Conservation (phyloP, 2,888 invertebrate species). For the Lochmaea crataegi region DNA sequence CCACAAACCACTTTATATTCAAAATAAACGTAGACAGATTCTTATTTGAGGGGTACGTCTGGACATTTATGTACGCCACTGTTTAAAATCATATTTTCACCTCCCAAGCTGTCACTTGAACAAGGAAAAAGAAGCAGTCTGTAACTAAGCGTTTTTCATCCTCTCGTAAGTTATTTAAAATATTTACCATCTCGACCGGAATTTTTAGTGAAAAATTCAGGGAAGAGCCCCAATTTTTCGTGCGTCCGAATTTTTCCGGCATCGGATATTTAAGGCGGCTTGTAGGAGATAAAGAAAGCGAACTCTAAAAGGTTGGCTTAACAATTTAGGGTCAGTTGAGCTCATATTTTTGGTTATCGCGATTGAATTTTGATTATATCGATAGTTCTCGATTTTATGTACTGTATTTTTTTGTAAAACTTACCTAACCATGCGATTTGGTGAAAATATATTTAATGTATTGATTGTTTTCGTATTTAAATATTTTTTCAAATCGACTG, state of each 20-base stretch:
- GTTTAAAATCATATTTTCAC: slow-evolving; percentile 5
- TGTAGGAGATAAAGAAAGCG: slow-evolving; percentile 24
- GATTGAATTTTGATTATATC: slow-evolving; percentile 33
- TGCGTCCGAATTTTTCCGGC: slow-evolving; percentile 12
- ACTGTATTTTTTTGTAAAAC: too few relatives aligned
- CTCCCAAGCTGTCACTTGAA: background rate
- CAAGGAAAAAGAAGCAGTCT: background rate
- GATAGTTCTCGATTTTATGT: slow-evolving; percentile 24
- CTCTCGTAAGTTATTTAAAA: slow-evolving; percentile 25
- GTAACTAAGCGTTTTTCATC: slow-evolving; percentile 14
- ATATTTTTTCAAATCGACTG: too few relatives aligned
- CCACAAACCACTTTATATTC: too few relatives aligned
- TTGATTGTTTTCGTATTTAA: too few relatives aligned
- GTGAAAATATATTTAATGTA: too few relatives aligned
- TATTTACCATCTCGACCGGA: slow-evolving; percentile 16
- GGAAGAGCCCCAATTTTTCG: slow-evolving; percentile 18
- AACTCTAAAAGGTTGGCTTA: slow-evolving; percentile 19
- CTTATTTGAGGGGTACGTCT: too few relatives aligned
- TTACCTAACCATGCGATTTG: too few relatives aligned
- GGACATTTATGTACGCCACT: background rate
- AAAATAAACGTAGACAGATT: background rate
- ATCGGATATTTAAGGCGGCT: slow-evolving; percentile 21
- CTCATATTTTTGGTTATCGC: slow-evolving; percentile 28
- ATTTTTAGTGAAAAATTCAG: slow-evolving; percentile 30
- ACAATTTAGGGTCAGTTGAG: slow-evolving; percentile 31